Conservation (phyloP, 2,888 invertebrate species). For the Tinea pellionella region DNA sequence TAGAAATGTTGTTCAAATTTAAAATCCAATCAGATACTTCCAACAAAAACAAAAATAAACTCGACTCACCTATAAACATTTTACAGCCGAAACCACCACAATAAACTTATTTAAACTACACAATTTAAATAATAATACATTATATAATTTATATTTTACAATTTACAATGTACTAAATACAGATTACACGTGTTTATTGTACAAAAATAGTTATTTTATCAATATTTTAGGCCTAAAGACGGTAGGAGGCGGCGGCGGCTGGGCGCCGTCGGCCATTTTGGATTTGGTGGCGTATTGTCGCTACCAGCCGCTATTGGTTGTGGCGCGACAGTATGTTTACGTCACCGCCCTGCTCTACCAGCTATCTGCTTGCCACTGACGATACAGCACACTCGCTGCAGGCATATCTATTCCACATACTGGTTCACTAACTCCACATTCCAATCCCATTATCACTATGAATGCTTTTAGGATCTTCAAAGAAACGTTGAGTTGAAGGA, state of each 20-base stretch:
- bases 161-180: not conserved
- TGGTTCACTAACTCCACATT: not conserved
- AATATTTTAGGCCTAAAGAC: slow-evolving; percentile 59
- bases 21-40: slow-evolving; percentile 1
- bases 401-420: not conserved
- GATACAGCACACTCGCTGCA: not conserved
- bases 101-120: not conserved
- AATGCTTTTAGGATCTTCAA: not conserved
- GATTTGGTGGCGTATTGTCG: slow-evolving; percentile 41
- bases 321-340: slow-evolving; percentile 62
- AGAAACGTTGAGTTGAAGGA: not conserved
- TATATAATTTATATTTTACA: not conserved
- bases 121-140: not conserved
- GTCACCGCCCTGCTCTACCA: slow-evolving; percentile 37
- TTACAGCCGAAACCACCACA: not conserved
- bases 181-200: not conserved
- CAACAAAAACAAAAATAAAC: not conserved
- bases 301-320: slow-evolving; percentile 57
- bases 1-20: too few species aligned
- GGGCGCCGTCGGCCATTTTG: slow-evolving; percentile 60
- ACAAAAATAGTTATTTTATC: not conserved
- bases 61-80: not conserved
- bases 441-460: not conserved
- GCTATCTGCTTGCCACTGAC: slow-evolving; percentile 1
- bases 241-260: slow-evolving; percentile 48